These are phyloP conservation scores for Lepus townsendii DNA, from an alignment of 2,797 vertebrate genomes.

Conservation along the genomic window DNA sequence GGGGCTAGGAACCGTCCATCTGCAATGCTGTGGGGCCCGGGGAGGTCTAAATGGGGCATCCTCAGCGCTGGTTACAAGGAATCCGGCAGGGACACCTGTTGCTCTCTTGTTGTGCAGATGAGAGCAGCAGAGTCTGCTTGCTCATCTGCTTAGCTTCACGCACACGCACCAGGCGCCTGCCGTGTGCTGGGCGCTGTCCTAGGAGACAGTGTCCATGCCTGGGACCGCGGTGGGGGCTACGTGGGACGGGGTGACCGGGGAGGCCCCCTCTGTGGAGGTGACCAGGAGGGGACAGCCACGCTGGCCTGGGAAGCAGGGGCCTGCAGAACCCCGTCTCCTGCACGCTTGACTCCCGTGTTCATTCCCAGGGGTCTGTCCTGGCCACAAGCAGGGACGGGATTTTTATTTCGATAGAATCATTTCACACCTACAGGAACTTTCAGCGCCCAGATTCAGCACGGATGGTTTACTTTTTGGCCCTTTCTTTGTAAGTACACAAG, in stretches of 20 bases:
- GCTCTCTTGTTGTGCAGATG: neutral
- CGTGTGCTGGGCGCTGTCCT: neutral
- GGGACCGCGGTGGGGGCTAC: neutral
- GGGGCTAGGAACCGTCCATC: neutral
- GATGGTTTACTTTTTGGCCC: neutral
- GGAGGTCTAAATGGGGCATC: neutral
- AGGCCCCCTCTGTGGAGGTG: neutral
- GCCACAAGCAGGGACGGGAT: too few species aligned
- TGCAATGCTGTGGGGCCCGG: neutral
- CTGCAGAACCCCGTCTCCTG: neutral
- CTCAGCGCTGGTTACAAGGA: neutral
- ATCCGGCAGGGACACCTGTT: too few species aligned
- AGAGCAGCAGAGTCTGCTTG: neutral
- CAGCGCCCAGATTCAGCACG: neutral
- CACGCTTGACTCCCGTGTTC: neutral
- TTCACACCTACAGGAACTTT: constrained; percentile 7
- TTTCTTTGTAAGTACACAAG: neutral
- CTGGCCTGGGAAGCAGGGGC: neutral
- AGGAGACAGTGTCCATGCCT: neutral
- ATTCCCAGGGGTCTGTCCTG: neutral
- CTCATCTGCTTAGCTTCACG: neutral
- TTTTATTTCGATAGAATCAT: neutral
- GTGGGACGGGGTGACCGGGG: too few species aligned
- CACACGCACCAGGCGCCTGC: neutral
- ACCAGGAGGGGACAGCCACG: neutral